Evolutionary conservation across 2,888 invertebrate species (phyloP), one percentile per base, ranked within the genome.

Genomic region (Plagiodera versicolora): DNA sequence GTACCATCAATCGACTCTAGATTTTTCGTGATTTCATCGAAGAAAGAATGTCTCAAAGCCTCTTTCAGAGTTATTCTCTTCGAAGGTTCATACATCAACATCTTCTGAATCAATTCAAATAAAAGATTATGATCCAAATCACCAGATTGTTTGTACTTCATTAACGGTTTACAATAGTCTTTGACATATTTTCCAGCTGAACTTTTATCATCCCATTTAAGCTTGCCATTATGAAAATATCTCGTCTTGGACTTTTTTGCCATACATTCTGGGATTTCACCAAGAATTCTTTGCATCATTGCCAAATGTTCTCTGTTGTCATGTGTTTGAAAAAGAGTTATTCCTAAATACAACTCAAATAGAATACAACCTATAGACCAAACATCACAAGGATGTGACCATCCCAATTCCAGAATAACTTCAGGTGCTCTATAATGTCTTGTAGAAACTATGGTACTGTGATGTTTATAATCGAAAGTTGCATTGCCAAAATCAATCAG

Each of bases 291-390:
- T 83, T 99, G 98, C 99, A 99, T 99, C 98, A 99, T 99, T 71
- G 99, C 99, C 78, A 99, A 87, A 84, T 99, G 99, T 81, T 99
- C 99, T 70, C 95, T 89, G 84, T 99, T 99, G 83, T 99, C 98
- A 83, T 99, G 99, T 30, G 99, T 99, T 88, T 99, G 97, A 86
- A 99, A 99, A 70, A 99, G 86, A 64, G 98, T 98, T 77, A 95
- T 95, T 72, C 98, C 98, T 77, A 97, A 88, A 83, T 98, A 98
- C 75, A 99, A 84, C 84, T 99, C 99, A 83, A 99, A 99, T 82
- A 99, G 89, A 74, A 99, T 99, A 82, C 99, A 99, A 18, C 99
- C 99, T 78, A 99, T 92, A 53, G 98, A 98, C 99, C 99, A 99
- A 62, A 99, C 97, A 84, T 99, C 99, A 83, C 99, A 99, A n/a